Evolutionary conservation across 2,113 vertebrate species (phyloP).

Genomic region (human (Homo sapiens)): DNA sequence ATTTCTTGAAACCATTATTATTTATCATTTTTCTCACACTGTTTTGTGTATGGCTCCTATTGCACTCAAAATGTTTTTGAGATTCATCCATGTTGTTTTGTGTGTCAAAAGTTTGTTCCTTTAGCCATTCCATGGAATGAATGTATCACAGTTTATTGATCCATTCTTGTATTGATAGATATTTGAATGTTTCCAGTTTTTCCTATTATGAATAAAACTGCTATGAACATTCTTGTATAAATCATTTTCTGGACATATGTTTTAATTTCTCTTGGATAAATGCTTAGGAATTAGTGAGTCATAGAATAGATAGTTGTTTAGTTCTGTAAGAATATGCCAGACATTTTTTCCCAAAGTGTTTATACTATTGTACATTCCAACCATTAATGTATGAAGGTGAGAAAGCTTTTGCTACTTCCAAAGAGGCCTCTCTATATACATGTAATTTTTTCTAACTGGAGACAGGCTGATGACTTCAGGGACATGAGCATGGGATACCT

Average conservation of each 20-base stretch:
- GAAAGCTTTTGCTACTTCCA: not conserved
- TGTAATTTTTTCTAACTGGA: not conserved
- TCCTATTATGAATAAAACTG: too few relatives aligned
- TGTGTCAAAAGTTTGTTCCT: too few relatives aligned
- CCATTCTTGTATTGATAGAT: too few relatives aligned
- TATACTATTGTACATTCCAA: not conserved
- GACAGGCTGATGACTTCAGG: not conserved
- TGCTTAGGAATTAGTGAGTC: not conserved
- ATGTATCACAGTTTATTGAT: too few relatives aligned
- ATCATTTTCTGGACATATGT: not conserved
- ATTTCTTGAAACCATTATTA: not conserved
- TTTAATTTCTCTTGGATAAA: slow-evolving; percentile 1
- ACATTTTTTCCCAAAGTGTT: not conserved
- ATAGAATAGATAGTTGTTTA: not conserved
- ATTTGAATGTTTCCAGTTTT: too few relatives aligned
- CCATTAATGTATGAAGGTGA: not conserved
- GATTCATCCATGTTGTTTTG: too few relatives aligned
- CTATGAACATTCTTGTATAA: too few relatives aligned
- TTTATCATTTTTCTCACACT: not conserved
- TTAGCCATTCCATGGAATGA: too few relatives aligned
- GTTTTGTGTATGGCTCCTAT: not conserved
- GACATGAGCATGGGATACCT: not conserved
- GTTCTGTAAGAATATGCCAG: not conserved
- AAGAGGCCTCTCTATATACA: not conserved
- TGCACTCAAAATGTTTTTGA: not conserved